Percentiles rank a stretch among this genome's conserved stretches.
phyloP scores from a whole-genome alignment of 2,888 invertebrate genomes.

The Parnassius smintheus region DNA sequence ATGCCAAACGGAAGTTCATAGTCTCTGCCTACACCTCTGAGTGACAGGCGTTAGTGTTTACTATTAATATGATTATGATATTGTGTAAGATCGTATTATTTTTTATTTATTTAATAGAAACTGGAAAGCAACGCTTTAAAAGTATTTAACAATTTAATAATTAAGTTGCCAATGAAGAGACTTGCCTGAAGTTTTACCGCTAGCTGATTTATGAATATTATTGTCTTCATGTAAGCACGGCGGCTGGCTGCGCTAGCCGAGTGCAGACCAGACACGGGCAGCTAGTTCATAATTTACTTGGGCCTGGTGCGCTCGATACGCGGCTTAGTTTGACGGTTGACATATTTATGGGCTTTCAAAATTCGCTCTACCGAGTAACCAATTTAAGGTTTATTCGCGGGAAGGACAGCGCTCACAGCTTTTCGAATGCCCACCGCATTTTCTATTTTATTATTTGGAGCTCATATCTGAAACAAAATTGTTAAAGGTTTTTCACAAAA shows the following conservation, averaged over 20 bases:
- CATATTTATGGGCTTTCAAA: conserved; percentile 77
- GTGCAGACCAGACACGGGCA: conserved; percentile 31
- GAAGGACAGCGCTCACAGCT: conserved; percentile 21
- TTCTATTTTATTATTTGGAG: neutral
- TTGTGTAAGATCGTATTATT: too few species aligned
- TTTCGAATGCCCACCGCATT: conserved; percentile 18
- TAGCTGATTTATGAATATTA: conserved; percentile 41
- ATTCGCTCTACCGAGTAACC: conserved; percentile 59
- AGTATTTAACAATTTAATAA: too few species aligned
- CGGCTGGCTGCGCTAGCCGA: conserved; percentile 8
- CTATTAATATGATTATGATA: too few species aligned
- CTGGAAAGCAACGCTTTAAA: too few species aligned
- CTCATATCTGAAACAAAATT: neutral
- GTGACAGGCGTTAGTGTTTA: too few species aligned
- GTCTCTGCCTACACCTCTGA: too few species aligned
- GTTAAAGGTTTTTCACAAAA: neutral
- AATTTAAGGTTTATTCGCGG: conserved; percentile 42
- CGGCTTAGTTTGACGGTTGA: conserved; percentile 77
- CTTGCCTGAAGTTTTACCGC: conserved; percentile 1
- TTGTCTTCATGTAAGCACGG: conserved; percentile 31
- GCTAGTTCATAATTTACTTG: conserved; percentile 72
- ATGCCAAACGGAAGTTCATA: too few species aligned
- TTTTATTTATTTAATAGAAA: too few species aligned
- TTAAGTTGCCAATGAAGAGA: too few species aligned
- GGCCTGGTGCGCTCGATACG: conserved; percentile 73